Evolutionary conservation across 2,797 vertebrate genomes (phyloP).

Genomic region (Eulemur rubriventer): DNA sequence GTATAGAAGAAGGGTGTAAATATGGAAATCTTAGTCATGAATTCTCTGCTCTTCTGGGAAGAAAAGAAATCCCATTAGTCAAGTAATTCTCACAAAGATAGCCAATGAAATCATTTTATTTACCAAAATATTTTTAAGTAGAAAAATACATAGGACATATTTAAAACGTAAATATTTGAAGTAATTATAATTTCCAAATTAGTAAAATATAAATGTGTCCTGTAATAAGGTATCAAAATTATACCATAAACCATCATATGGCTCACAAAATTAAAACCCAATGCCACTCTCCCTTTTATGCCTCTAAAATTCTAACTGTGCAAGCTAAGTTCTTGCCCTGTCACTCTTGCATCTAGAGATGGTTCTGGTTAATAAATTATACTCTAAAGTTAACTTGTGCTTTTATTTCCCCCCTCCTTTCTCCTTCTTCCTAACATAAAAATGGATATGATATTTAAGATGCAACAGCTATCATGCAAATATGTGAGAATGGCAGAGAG

Average conservation of each 20-base stretch:
- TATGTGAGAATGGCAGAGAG: neutral
- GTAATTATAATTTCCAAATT: neutral
- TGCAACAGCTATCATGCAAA: neutral
- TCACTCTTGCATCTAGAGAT: neutral
- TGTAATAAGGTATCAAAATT: neutral
- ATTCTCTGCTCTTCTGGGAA: conserved; percentile 2
- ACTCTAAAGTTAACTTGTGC: neutral
- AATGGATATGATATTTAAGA: neutral
- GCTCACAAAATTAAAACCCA: neutral
- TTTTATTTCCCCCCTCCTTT: neutral
- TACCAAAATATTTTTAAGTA: neutral
- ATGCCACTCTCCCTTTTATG: neutral
- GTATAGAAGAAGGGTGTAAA: conserved; percentile 10
- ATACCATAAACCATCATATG: neutral
- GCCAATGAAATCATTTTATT: conserved; percentile 12
- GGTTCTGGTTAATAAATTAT: neutral
- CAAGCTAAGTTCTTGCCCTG: neutral
- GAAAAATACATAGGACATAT: neutral
- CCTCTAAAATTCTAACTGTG: neutral
- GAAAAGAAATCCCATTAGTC: conserved; percentile 10
- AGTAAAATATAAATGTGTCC: neutral
- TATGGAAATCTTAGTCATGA: conserved; percentile 34
- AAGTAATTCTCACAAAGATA: conserved; percentile 15
- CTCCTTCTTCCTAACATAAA: neutral
- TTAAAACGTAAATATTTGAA: neutral